Conservation (phyloP, 2,797 vertebrate genomes). For the Apodemus agrarius region DNA sequence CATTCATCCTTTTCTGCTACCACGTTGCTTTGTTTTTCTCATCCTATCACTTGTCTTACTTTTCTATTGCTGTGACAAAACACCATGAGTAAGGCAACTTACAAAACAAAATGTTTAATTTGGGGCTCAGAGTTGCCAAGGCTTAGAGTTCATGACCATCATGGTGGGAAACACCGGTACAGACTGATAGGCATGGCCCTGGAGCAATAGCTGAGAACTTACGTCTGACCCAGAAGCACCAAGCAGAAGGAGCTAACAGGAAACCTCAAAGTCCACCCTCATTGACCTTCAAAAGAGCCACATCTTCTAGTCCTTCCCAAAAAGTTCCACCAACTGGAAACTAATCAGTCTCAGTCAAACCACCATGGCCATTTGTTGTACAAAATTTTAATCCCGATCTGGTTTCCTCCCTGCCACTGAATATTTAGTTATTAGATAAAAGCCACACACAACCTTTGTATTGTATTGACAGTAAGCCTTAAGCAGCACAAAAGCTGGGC, state of each 20-base stretch:
- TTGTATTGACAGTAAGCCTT: too few relatives aligned
- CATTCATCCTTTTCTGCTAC: background rate
- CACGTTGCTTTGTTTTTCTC: background rate
- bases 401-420: too few relatives aligned
- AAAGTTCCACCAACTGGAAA: background rate
- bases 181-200: background rate
- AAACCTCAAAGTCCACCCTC: background rate
- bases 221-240: background rate
- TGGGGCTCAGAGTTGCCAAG: background rate
- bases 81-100: background rate
- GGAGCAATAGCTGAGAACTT: background rate
- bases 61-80: background rate
- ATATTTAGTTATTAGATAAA: too few relatives aligned
- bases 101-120: background rate
- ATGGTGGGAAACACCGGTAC: background rate
- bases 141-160: background rate
- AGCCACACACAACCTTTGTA: too few relatives aligned
- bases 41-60: background rate
- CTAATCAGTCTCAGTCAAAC: background rate
- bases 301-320: background rate
- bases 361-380: background rate
- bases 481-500: too few relatives aligned
- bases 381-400: too few relatives aligned
- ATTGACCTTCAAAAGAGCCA: background rate
- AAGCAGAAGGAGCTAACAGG: background rate